phyloP scores from a whole-genome alignment of 2,888 invertebrate species.

The Nasonovia ribisnigri region DNA sequence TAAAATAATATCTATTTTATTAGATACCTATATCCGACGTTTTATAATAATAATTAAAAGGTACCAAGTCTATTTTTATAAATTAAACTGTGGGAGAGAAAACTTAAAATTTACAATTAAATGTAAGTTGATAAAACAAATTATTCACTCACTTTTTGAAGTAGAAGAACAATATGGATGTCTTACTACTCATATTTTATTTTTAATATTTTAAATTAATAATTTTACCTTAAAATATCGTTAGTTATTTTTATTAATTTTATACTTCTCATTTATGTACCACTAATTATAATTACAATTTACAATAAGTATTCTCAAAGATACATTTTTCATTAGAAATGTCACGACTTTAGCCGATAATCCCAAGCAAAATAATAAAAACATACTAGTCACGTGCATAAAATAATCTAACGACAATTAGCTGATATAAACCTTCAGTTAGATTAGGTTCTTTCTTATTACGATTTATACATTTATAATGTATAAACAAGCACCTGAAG shows the following conservation, averaged over 20 bases:
- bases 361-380: not conserved
- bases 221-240: not conserved
- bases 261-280: not conserved
- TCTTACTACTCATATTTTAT: not conserved
- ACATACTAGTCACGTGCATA: not conserved
- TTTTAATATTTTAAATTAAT: too few species aligned
- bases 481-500: not conserved
- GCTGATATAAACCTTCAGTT: not conserved
- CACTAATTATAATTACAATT: not conserved
- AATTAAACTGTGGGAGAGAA: too few species aligned
- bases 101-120: too few species aligned
- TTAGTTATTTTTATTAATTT: not conserved
- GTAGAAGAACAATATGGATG: not conserved
- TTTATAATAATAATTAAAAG: too few species aligned
- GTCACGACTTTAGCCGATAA: not conserved
- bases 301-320: not conserved
- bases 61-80: too few species aligned
- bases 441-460: conserved; percentile 2
- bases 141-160: not conserved
- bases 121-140: not conserved
- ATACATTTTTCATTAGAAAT: not conserved
- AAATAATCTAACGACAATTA: conserved; percentile 23
- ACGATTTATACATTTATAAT: not conserved
- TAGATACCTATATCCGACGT: too few species aligned
- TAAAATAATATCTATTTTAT: too few species aligned